Percentiles rank a stretch among this genome's conserved stretches.
Evolutionary conservation across 2,113 vertebrate genomes (phyloP).

Genomic region (Thinocorus orbignyianus): DNA sequence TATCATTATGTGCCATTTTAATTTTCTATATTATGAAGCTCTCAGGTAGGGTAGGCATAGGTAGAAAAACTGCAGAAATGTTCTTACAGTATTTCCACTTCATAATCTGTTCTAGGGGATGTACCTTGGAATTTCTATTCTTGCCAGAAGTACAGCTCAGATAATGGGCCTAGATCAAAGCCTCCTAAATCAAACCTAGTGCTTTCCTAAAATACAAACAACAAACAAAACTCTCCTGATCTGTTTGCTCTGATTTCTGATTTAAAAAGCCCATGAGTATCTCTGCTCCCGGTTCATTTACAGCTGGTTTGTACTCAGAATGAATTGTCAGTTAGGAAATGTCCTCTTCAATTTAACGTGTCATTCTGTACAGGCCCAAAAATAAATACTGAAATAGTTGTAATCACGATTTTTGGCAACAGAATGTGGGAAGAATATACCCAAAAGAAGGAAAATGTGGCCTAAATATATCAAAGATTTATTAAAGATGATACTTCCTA

Average conservation of each 20-base stretch:
- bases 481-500: not conserved
- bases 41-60: not conserved
- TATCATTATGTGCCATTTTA: not conserved
- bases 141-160: not conserved
- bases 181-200: not conserved
- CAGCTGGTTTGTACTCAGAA: not conserved
- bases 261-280: not conserved
- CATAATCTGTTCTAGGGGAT: not conserved
- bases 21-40: not conserved
- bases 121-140: not conserved
- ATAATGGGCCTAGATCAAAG: not conserved
- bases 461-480: not conserved
- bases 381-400: not conserved
- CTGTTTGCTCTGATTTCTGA: slow-evolving; percentile 22
- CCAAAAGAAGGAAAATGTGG: not conserved
- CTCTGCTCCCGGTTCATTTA: not conserved
- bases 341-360: not conserved
- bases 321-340: not conserved
- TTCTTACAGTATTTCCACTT: not conserved
- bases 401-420: not conserved
- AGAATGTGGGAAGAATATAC: not conserved
- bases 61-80: not conserved
- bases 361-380: not conserved
- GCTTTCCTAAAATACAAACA: slow-evolving; percentile 3
- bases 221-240: slow-evolving; percentile 7